Evolutionary conservation across 1,140 invertebrate species (phyloP).

Genomic region (Metaphire vulgaris): DNA sequence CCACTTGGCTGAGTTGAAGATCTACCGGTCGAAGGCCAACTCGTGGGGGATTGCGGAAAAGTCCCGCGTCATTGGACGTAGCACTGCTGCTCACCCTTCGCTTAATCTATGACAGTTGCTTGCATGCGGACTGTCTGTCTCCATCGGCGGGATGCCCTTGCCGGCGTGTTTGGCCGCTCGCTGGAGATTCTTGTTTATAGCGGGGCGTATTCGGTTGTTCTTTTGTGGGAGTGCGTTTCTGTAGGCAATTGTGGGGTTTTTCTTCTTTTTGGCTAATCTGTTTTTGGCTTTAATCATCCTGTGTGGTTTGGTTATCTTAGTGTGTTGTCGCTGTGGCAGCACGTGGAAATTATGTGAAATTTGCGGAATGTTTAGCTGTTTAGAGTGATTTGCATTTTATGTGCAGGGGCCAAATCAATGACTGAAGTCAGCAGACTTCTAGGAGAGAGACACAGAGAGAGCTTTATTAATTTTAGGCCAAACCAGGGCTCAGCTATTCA

Average conservation of each 20-base stretch:
- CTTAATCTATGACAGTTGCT: neutral
- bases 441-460: too few relatives aligned
- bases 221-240: neutral
- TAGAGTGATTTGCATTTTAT: too few relatives aligned
- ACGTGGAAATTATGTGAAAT: too few relatives aligned
- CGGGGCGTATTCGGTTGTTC: too few relatives aligned
- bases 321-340: too few relatives aligned
- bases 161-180: neutral
- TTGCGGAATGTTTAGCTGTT: too few relatives aligned
- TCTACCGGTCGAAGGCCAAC: neutral
- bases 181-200: neutral
- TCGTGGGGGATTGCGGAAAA: neutral
- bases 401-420: too few relatives aligned
- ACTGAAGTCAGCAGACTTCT: too few relatives aligned
- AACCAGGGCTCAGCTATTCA: too few relatives aligned
- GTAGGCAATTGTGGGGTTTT: neutral
- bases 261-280: neutral
- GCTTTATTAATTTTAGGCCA: too few relatives aligned
- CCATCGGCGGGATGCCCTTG: neutral
- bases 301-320: too few relatives aligned
- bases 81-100: neutral
- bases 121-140: neutral
- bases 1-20: slow-evolving; percentile 1
- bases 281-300: neutral
- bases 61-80: neutral